Percentiles rank a stretch among this genome's conserved stretches.
Conservation (phyloP, 2,113 vertebrate genomes). For the Limnothrissa miodon region DNA sequence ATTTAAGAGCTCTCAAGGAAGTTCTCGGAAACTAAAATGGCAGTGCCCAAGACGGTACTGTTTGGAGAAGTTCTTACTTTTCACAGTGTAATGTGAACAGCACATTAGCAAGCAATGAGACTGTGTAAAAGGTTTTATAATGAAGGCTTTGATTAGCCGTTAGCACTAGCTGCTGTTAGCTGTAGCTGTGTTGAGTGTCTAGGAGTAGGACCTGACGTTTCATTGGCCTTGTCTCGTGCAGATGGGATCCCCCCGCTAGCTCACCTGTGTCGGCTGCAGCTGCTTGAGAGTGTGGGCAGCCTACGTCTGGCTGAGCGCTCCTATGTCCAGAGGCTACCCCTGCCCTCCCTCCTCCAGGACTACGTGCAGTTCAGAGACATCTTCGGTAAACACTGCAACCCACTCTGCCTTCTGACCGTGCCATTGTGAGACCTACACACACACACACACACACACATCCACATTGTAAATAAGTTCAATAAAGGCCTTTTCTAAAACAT, state of each 20-base stretch:
- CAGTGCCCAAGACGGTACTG: background rate
- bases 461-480: conserved; percentile 46
- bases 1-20: background rate
- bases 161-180: background rate
- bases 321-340: conserved; percentile 59
- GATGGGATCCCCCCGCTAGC: conserved; percentile 60
- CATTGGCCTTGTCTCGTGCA: conserved; percentile 31
- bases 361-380: conserved; percentile 68
- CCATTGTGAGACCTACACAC: background rate
- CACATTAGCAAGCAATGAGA: background rate
- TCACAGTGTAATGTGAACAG: background rate
- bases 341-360: conserved; percentile 57
- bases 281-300: conserved; percentile 58
- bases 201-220: background rate
- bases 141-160: too few relatives aligned
- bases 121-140: too few relatives aligned
- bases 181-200: background rate
- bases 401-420: background rate
- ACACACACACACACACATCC: conserved; percentile 23
- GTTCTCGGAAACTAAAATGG: background rate
- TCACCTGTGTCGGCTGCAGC: conserved; percentile 66
- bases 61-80: background rate
- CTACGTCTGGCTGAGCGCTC: conserved; percentile 52
- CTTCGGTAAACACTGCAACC: conserved; percentile 25
- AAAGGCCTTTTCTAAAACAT: conserved; percentile 6